Conservation (phyloP, 64 coral and sea anemone species). For the Hydrozoanthus tunicans region DNA sequence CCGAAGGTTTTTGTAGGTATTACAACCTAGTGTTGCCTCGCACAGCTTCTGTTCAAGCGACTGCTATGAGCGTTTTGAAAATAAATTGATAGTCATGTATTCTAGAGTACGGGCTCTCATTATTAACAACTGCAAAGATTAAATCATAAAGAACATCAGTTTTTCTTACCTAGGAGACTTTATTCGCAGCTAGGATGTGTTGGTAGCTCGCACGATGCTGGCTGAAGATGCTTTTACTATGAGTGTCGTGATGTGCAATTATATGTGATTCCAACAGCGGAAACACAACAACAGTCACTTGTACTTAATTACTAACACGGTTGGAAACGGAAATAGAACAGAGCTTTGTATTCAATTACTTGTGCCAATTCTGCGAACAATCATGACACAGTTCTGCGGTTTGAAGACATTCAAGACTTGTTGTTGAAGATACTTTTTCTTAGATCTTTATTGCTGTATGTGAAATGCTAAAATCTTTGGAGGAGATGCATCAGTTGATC, state of each 20-base stretch:
- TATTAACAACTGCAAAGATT: too few species aligned
- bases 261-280: conserved; percentile 32
- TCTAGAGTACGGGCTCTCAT: too few species aligned
- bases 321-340: conserved; percentile 39
- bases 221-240: not conserved
- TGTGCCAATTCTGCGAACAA: conserved; percentile 10
- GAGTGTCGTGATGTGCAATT: not conserved
- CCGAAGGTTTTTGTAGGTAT: too few species aligned
- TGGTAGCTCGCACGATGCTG: not conserved
- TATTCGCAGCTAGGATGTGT: not conserved
- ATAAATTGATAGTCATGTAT: too few species aligned
- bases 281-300: conserved; percentile 40
- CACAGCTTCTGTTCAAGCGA: too few species aligned
- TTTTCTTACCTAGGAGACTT: conserved; percentile 10
- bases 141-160: not conserved
- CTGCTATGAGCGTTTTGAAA: too few species aligned
- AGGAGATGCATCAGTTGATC: not conserved
- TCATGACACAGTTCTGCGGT: not conserved
- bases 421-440: not conserved
- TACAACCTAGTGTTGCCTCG: too few species aligned
- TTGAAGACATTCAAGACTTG: not conserved
- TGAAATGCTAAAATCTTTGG: not conserved
- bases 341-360: conserved; percentile 29
- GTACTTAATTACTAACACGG: conserved; percentile 45
- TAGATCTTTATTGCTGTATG: not conserved